Percentiles rank a stretch among this genome's conserved stretches.
Conservation (phyloP, 2,113 vertebrate genomes). For the Microtus oregoni region DNA sequence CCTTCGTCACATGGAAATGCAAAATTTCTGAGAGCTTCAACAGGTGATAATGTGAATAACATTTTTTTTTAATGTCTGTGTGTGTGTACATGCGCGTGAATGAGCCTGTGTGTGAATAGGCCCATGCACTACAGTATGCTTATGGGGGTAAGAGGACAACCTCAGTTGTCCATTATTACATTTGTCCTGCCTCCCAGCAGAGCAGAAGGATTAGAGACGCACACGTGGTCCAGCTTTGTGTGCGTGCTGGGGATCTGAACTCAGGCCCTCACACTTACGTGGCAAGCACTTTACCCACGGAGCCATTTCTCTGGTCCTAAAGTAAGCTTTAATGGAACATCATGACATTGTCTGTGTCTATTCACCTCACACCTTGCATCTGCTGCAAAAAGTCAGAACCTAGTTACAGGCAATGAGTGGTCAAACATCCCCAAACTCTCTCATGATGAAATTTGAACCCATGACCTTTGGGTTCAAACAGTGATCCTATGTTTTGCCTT, state of each 20-base stretch:
- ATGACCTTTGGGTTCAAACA: background rate
- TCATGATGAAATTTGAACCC: background rate
- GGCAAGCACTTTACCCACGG: background rate
- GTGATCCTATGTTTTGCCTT: accelerated
- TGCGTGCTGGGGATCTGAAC: background rate
- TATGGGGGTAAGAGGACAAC: background rate
- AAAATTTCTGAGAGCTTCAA: background rate
- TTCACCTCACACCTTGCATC: background rate
- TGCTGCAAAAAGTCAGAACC: background rate
- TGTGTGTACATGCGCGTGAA: too few relatives aligned
- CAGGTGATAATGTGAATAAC: background rate
- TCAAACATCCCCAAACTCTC: background rate
- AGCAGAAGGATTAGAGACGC: background rate
- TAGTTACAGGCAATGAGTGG: background rate
- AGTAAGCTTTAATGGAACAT: background rate
- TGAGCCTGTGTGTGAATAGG: background rate
- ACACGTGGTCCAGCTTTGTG: background rate
- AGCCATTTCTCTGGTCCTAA: background rate
- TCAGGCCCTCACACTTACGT: background rate
- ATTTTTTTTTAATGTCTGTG: background rate
- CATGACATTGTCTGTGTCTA: background rate
- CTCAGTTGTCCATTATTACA: too few relatives aligned
- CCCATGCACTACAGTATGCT: too few relatives aligned
- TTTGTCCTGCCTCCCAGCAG: background rate
- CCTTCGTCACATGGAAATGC: background rate